phyloP scores from a whole-genome alignment of 1,140 invertebrate species.

The Protaetia brevitarsis region DNA sequence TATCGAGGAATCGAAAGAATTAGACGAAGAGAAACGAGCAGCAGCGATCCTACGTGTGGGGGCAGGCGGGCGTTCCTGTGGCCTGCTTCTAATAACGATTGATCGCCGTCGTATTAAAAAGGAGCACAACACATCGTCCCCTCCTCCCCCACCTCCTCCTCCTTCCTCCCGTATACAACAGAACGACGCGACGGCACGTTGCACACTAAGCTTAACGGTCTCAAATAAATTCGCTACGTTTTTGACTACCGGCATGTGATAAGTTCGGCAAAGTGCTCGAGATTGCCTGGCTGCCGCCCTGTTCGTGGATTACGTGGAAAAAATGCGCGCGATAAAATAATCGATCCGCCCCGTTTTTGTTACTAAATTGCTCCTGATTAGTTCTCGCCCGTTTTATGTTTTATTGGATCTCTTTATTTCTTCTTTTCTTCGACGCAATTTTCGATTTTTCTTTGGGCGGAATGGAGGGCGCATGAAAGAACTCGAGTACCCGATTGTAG shows the following conservation, averaged over 20 bases:
- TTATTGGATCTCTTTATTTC: neutral
- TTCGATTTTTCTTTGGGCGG: too few species aligned
- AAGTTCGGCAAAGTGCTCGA: conserved; percentile 15
- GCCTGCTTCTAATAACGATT: neutral
- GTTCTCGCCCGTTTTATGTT: neutral
- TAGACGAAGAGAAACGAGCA: conserved; percentile 5
- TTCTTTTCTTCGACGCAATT: neutral
- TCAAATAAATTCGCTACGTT: conserved; percentile 26
- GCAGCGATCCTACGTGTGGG: too few species aligned
- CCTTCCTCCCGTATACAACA: neutral
- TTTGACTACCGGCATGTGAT: conserved; percentile 26
- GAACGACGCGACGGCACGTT: conserved; percentile 4
- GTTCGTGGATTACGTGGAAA: neutral
- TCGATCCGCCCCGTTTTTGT: neutral
- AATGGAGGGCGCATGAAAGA: too few species aligned
- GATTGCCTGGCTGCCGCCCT: neutral
- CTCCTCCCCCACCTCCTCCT: too few species aligned
- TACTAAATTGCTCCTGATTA: conserved; percentile 7
- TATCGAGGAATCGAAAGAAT: too few species aligned
- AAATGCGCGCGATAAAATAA: conserved; percentile 8
- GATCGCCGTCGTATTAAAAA: conserved; percentile 1
- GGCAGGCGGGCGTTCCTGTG: too few species aligned
- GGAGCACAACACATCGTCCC: too few species aligned
- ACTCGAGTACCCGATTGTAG: too few species aligned
- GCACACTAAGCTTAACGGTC: neutral